These are phyloP conservation scores for Emys orbicularis DNA, from an alignment of 2,797 vertebrate species.

Conservation along the genomic window DNA sequence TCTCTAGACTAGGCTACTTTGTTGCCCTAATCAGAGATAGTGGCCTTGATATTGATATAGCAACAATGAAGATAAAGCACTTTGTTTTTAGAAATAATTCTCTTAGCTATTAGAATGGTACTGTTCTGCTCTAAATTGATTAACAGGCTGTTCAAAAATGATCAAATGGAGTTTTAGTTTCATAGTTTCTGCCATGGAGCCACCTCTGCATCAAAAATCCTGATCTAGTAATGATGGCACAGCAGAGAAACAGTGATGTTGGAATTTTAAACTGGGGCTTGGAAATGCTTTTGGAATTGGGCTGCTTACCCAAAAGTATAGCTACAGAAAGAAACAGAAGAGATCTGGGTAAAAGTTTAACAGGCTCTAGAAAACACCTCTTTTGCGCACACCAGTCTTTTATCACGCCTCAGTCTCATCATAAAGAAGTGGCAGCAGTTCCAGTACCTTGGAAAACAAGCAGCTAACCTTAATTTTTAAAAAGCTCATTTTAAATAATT, in stretches of 20 bases:
- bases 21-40: not conserved
- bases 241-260: not conserved
- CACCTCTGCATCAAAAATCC: not conserved
- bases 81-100: not conserved
- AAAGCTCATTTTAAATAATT: not conserved
- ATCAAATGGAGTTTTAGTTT: not conserved
- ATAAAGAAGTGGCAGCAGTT: not conserved
- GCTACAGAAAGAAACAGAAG: not conserved
- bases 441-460: not conserved
- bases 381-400: not conserved
- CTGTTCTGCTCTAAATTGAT: not conserved
- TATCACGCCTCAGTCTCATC: not conserved
- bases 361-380: not conserved
- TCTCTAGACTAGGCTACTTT: not conserved
- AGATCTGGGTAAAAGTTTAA: not conserved
- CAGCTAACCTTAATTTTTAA: not conserved
- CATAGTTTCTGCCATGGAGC: not conserved
- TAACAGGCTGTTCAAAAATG: not conserved
- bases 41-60: not conserved
- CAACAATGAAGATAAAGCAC: not conserved
- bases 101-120: not conserved
- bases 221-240: not conserved
- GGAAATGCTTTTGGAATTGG: slow-evolving; percentile 7
- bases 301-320: not conserved
- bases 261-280: not conserved